phyloP scores from a whole-genome alignment of 1,140 invertebrate genomes.

The Drosophila novamexicana region DNA sequence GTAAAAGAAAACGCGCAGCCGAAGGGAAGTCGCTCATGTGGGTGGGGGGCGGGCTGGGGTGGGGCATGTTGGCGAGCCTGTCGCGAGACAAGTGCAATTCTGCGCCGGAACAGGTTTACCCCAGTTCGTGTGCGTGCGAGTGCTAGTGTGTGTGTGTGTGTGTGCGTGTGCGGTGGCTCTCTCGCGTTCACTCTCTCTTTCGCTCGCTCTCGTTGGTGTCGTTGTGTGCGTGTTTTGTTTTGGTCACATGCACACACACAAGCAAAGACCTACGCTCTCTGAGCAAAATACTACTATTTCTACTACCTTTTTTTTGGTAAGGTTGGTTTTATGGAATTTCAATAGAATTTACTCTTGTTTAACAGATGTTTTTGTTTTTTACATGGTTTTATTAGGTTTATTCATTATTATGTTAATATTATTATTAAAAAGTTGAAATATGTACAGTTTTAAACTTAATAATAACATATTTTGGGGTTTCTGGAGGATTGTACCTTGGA shows the following conservation, averaged over 20 bases:
- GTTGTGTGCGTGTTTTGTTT: constrained; percentile 77
- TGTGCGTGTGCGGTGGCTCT: constrained; percentile 37
- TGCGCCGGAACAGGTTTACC: constrained; percentile 77
- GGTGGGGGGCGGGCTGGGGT: neutral
- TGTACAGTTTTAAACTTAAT: too few species aligned
- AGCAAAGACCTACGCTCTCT: constrained; percentile 7
- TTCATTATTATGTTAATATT: too few species aligned
- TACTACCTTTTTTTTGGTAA: constrained; percentile 50
- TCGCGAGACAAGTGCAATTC: constrained; percentile 74
- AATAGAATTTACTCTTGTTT: neutral
- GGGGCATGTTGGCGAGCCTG: constrained; percentile 19
- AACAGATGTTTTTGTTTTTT: too few species aligned
- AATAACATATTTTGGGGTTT: too few species aligned
- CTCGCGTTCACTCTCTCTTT: constrained; percentile 19
- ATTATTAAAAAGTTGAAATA: too few species aligned
- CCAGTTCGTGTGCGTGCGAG: constrained; percentile 22
- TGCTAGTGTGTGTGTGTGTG: constrained; percentile 5
- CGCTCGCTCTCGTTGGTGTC: constrained; percentile 29
- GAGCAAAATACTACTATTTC: constrained; percentile 46
- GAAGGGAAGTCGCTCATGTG: constrained; percentile 35
- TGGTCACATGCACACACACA: constrained; percentile 67
- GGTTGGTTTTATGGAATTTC: constrained; percentile 17
- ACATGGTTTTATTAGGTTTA: too few species aligned
- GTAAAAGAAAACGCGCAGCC: constrained; percentile 79
- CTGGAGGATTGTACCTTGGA: too few species aligned